phyloP scores from a whole-genome alignment of 2,888 invertebrate species.

The Chrysolina americana region DNA sequence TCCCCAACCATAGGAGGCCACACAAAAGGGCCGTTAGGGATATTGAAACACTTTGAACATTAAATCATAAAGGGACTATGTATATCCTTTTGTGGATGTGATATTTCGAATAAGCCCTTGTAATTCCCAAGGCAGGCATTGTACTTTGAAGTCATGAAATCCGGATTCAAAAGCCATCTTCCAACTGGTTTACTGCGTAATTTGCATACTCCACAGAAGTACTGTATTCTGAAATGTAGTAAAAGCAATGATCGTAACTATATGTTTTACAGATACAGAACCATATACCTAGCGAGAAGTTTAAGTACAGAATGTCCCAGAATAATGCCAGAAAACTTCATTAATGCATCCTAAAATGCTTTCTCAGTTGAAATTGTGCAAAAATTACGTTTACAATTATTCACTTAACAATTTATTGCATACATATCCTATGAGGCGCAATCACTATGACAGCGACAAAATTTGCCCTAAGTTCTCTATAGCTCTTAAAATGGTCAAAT shows the following conservation, averaged over 20 bases:
- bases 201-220: constrained; percentile 3
- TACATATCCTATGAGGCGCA: no score
- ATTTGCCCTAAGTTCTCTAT: no score
- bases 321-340: no score
- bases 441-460: no score
- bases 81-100: constrained; percentile 27
- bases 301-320: no score
- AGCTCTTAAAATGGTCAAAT: no score
- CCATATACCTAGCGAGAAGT: no score
- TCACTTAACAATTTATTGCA: no score
- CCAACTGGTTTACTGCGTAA: not conserved
- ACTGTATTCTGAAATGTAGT: not conserved
- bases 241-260: not conserved
- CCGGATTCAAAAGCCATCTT: not conserved
- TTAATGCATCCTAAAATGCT: no score
- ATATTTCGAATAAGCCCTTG: constrained; percentile 34
- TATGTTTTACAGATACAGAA: no score
- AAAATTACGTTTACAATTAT: no score
- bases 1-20: constrained; percentile 30
- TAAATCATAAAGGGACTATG: constrained; percentile 37
- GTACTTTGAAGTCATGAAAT: constrained; percentile 15
- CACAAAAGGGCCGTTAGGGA: constrained; percentile 29
- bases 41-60: constrained; percentile 35
- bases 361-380: no score
- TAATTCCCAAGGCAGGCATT: constrained; percentile 28